phyloP scores from a whole-genome alignment of 2,113 vertebrate genomes.

The Ammodytes dubius region DNA sequence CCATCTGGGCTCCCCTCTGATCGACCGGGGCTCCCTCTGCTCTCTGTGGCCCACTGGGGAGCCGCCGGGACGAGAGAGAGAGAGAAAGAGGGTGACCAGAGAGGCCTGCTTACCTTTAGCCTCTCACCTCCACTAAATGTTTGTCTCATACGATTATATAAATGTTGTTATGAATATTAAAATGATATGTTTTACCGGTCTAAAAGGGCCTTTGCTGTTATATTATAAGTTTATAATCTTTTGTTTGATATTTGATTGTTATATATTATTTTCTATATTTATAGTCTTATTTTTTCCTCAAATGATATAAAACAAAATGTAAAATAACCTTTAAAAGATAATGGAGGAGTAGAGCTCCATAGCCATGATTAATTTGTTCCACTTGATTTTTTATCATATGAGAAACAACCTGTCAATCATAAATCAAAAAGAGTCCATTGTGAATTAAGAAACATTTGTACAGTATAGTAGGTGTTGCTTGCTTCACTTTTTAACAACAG shows the following conservation, averaged over 20 bases:
- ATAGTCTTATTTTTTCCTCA: not conserved
- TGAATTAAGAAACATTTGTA: no score
- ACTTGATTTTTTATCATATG: no score
- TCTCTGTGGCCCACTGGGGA: slow-evolving; percentile 73
- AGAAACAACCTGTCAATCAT: no score
- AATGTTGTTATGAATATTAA: not conserved
- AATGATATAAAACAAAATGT: not conserved
- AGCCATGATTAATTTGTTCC: not conserved
- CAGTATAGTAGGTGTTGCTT: not conserved
- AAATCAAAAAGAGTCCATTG: no score
- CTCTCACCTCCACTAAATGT: slow-evolving; percentile 44
- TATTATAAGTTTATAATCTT: not conserved
- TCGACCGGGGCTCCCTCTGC: slow-evolving; percentile 84
- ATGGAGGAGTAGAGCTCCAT: not conserved
- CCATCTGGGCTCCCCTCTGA: slow-evolving; percentile 88
- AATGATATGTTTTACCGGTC: not conserved
- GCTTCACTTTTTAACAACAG: not conserved
- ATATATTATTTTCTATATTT: not conserved
- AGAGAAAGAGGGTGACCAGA: slow-evolving; percentile 16
- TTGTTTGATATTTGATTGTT: not conserved
- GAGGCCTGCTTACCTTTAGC: slow-evolving; percentile 44
- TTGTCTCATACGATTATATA: not conserved
- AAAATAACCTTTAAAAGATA: not conserved
- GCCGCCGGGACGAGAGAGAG: slow-evolving; percentile 35
- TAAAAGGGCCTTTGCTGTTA: not conserved